Evolutionary conservation across 2,113 vertebrate species (phyloP).

Genomic region (Brachirus orientalis): DNA sequence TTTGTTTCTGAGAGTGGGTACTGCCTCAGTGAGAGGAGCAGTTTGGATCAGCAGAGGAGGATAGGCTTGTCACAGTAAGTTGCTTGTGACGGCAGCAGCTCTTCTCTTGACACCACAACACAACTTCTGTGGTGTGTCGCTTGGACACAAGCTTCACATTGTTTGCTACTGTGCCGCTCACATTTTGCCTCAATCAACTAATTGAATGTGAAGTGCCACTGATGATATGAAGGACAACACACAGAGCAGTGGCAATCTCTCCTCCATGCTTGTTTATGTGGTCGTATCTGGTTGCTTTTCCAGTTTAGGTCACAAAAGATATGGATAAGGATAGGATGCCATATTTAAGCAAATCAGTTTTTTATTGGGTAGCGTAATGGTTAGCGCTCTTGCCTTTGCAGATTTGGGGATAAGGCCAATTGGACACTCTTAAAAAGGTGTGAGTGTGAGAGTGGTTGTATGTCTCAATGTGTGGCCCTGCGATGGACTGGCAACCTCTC

Average conservation of each 20-base stretch:
- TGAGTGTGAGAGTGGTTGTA: too few relatives aligned
- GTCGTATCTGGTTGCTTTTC: conserved; percentile 6
- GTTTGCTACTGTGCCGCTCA: conserved; percentile 78
- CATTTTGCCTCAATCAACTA: conserved; percentile 82
- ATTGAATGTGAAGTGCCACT: conserved; percentile 81
- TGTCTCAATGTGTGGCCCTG: too few relatives aligned
- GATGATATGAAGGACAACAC: conserved; percentile 77
- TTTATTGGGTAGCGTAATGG: too few relatives aligned
- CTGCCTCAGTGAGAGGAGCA: conserved; percentile 42
- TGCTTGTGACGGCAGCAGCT: conserved; percentile 64
- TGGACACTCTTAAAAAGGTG: too few relatives aligned
- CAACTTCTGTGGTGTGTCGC: conserved; percentile 75
- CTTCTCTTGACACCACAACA: conserved; percentile 72
- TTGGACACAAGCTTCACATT: conserved; percentile 71
- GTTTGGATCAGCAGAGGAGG: conserved; percentile 61
- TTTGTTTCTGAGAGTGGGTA: conserved; percentile 23
- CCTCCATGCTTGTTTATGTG: conserved; percentile 59
- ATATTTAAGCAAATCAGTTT: background rate
- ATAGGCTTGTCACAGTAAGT: conserved; percentile 75
- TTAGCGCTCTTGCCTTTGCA: too few relatives aligned
- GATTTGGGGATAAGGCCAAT: too few relatives aligned
- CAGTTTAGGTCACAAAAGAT: background rate
- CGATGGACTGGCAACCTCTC: too few relatives aligned
- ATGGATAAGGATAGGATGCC: too few relatives aligned
- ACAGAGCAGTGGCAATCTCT: conserved; percentile 50